phyloP scores from a whole-genome alignment of 2,113 vertebrate species.

The Stomatorhinus ivindoensis region DNA sequence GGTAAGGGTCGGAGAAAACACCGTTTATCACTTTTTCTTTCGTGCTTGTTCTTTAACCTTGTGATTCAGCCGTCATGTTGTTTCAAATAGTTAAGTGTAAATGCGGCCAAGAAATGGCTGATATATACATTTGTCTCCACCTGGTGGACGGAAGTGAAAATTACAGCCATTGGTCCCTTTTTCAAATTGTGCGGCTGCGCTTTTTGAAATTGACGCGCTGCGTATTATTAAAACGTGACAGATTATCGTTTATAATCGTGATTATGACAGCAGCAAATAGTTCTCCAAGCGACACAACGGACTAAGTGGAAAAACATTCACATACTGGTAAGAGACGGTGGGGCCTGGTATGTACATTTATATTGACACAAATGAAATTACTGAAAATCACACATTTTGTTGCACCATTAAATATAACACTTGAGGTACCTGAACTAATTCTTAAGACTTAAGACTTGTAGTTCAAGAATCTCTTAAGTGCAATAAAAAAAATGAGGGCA shows the following conservation, averaged over 20 bases:
- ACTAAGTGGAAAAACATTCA: not conserved
- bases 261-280: not conserved
- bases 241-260: not conserved
- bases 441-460: not conserved
- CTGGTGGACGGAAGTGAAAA: not conserved
- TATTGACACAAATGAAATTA: not conserved
- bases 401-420: not conserved
- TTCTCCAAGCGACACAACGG: not conserved
- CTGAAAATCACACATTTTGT: not conserved
- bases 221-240: not conserved
- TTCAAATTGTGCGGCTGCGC: not conserved
- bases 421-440: not conserved
- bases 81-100: not conserved
- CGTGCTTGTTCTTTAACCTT: not conserved
- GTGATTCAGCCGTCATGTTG: not conserved
- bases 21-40: not conserved
- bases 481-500: not conserved
- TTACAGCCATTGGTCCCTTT: not conserved
- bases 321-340: not conserved
- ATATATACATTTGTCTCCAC: not conserved
- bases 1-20: not conserved
- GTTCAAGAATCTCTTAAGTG: no score
- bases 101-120: not conserved
- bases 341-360: not conserved
- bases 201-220: not conserved